Evolutionary conservation across 2,797 vertebrate species (phyloP).

Genomic region (Sebastes kiyomatsui): DNA sequence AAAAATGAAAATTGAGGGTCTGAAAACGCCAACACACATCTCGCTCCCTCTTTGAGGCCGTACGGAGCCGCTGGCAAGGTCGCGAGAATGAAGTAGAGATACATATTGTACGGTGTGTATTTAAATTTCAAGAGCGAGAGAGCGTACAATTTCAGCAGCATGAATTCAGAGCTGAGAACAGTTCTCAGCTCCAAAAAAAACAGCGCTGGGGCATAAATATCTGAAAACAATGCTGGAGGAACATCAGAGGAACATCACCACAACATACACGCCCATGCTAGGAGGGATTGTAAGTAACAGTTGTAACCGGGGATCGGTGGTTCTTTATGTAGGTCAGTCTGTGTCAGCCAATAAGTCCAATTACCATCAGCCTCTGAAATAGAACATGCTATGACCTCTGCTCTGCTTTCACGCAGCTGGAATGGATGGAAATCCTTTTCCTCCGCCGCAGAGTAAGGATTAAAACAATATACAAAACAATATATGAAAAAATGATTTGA

Average conservation of each 20-base stretch:
- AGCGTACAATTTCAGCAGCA: constrained; percentile 29
- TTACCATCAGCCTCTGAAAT: constrained; percentile 74
- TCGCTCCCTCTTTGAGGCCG: constrained; percentile 62
- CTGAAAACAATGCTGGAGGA: constrained; percentile 65
- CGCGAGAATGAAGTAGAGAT: constrained; percentile 50
- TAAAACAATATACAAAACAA: not conserved
- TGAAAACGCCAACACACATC: constrained; percentile 71
- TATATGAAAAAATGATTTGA: not conserved
- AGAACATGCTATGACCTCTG: constrained; percentile 67
- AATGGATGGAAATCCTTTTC: constrained; percentile 29
- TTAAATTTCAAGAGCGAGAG: constrained; percentile 61
- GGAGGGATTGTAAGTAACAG: constrained; percentile 43
- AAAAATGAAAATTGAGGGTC: constrained; percentile 67
- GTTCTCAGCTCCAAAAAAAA: constrained; percentile 23
- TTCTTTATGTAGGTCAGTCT: constrained; percentile 78
- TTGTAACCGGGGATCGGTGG: constrained; percentile 51
- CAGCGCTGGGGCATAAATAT: constrained; percentile 39
- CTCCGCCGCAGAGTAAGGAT: not conserved
- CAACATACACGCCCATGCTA: constrained; percentile 56
- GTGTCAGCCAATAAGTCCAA: constrained; percentile 81
- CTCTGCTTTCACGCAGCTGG: constrained; percentile 43
- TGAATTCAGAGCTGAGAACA: constrained; percentile 44
- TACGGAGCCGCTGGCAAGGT: constrained; percentile 69
- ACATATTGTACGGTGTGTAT: constrained; percentile 53
- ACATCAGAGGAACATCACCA: constrained; percentile 66